Percentiles rank a stretch among this genome's conserved stretches.
These are phyloP conservation scores for Bellardia bayeri DNA, from an alignment of 2,888 invertebrate genomes.

Conservation along the genomic window DNA sequence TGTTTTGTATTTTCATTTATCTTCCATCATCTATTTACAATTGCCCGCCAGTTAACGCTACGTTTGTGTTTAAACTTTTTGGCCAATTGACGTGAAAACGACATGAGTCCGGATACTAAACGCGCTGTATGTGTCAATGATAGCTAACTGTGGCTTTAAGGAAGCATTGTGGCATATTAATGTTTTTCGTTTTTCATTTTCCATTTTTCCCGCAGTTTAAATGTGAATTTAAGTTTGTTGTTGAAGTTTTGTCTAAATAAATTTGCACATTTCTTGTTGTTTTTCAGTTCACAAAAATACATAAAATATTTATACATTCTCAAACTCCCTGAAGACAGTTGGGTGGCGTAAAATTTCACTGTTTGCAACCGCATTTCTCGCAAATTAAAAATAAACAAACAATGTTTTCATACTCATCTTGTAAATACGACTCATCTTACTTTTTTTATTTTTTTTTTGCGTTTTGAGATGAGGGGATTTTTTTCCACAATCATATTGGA, in stretches of 20 bases:
- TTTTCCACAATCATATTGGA: constrained; percentile 40
- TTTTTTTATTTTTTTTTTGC: constrained; percentile 13
- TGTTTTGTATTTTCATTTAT: constrained; percentile 35
- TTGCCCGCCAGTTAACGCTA: constrained; percentile 30
- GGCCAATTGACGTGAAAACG: constrained; percentile 81
- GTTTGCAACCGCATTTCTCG: constrained; percentile 76
- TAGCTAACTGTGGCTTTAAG: constrained; percentile 42
- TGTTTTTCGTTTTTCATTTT: constrained; percentile 74
- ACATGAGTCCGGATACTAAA: constrained; percentile 77
- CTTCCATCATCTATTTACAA: constrained; percentile 34
- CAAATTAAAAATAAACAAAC: constrained; percentile 78
- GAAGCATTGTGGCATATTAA: constrained; percentile 67
- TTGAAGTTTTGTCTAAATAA: constrained; percentile 66
- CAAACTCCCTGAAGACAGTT: constrained; percentile 54
- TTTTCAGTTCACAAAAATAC: constrained; percentile 8
- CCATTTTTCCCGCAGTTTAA: background rate
- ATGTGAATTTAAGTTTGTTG: constrained; percentile 60
- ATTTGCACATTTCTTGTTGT: constrained; percentile 56
- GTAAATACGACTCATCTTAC: constrained; percentile 38
- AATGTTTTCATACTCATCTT: constrained; percentile 74
- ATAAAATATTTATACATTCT: constrained; percentile 55
- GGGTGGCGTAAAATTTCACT: constrained; percentile 69
- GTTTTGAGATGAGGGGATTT: background rate
- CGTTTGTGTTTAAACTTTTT: constrained; percentile 72
- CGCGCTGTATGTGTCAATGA: constrained; percentile 61